Conservation (phyloP, 2,888 invertebrate genomes). For the Aphidius colemani region DNA sequence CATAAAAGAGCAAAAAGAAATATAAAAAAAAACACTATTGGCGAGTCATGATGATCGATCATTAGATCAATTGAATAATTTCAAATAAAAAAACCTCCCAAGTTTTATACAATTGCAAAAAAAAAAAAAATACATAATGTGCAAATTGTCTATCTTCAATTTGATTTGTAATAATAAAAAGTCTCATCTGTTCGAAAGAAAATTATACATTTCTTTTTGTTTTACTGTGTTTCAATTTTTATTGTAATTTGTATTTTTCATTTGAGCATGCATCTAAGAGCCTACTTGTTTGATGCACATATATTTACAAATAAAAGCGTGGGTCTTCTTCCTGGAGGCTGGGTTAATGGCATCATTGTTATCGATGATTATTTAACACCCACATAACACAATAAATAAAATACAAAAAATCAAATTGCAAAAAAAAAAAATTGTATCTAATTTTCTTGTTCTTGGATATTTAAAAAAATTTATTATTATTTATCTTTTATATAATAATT, state of each 20-base stretch:
- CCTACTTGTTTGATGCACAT: conserved; percentile 2
- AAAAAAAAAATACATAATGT: no score
- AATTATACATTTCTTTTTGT: not conserved
- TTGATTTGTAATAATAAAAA: not conserved
- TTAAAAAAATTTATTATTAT: no score
- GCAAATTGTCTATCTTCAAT: no score
- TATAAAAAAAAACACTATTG: no score
- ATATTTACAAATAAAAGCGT: conserved; percentile 18
- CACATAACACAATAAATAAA: conserved; percentile 2
- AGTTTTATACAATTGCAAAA: no score
- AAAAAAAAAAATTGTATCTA: no score
- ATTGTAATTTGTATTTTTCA: not conserved
- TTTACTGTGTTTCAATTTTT: not conserved
- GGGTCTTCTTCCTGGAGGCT: conserved; percentile 24
- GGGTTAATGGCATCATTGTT: conserved; percentile 31
- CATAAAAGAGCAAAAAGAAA: no score
- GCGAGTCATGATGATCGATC: no score
- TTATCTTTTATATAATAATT: no score
- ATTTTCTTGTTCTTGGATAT: no score
- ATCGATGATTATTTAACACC: conserved; percentile 31
- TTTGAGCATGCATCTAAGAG: not conserved
- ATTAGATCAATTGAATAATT: no score
- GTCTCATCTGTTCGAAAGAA: not conserved
- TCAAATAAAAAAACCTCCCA: no score
- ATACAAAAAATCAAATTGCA: not conserved